A percentile compares a stretch with the other conserved stretches of the same genome.
phyloP scores from a whole-genome alignment of 2,888 invertebrate genomes.

The Parthenolecanium corni region DNA sequence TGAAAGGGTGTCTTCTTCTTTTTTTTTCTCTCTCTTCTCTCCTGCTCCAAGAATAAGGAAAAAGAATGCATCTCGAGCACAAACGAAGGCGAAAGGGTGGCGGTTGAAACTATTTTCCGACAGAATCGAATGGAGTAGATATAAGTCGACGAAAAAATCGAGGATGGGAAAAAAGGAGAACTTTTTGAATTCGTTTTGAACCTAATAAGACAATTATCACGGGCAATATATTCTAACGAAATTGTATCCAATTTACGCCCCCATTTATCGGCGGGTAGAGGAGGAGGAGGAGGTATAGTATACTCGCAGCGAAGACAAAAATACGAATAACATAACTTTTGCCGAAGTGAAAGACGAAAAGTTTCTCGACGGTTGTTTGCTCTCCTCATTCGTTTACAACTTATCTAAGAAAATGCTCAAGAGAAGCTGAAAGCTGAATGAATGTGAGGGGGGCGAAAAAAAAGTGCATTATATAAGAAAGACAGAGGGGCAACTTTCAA shows the following conservation, averaged over 20 bases:
- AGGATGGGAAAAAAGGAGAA: background rate
- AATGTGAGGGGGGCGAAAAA: no score
- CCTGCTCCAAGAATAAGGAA: no score
- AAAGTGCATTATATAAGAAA: background rate
- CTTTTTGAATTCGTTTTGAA: conserved; percentile 4
- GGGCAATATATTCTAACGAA: conserved; percentile 24
- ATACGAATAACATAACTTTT: background rate
- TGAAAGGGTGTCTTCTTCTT: no score
- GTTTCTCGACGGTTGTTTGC: no score
- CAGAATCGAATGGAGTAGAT: no score
- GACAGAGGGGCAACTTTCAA: conserved; percentile 2
- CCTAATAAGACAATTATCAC: conserved; percentile 21
- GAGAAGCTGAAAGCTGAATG: background rate
- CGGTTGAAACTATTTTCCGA: no score
- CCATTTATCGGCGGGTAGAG: conserved; percentile 13
- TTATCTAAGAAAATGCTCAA: background rate
- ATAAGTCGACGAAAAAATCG: no score
- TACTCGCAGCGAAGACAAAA: background rate
- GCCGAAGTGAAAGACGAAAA: no score
- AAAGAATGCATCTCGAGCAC: background rate
- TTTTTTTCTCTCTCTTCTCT: no score
- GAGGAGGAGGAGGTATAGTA: background rate
- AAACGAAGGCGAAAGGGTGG: background rate
- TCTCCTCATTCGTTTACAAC: no score
- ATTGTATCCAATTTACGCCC: conserved; percentile 25